Evolutionary conservation across 1,140 invertebrate species (phyloP), one percentile per base, ranked within the genome.

Genomic region (Dreissena polymorpha): DNA sequence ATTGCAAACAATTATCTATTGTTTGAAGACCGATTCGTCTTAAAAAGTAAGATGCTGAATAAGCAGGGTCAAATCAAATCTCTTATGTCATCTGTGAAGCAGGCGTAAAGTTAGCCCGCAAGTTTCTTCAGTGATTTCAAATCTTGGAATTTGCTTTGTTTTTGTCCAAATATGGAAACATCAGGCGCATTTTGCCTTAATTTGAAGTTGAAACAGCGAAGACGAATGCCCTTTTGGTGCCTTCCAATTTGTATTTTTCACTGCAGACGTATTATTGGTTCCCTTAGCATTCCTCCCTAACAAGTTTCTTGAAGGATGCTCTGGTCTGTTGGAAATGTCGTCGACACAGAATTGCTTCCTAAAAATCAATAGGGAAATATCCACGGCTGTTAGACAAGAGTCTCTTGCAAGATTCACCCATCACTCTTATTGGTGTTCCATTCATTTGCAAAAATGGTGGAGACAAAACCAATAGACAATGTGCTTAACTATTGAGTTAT

Each of bases 351-450:
- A 74, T 82, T 82, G 79, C 79, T 71, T 69, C 13, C 57, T 23
- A 51, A 81, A 81, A 74, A 82, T 82, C 79, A 82, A 82, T 82
- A 82, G 68, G 25, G 63, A 55, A 82, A 65, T 71, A 82, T 82
- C 72, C 68, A 81, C 53, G 71, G 69, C 69, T 69, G 76, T 68
- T 79, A 63, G 78, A 39, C 39, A 39, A 39, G 39, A 39, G 39
- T 39, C 39, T 70, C 69, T 74, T 74, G 74, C 73, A 73, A 74
- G 79, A 51, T 68, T 39, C 70, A 39, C 27, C 70, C 64, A 50
- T 82, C 79, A 63, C 79, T 67, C 55, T 23, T 82, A 82, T 74
- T 73, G 79, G 67, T 82, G 64, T 82, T 82, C 74, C 50, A 25
- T 64, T 82, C 79, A 74, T 82, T 69, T 82, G 70, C 68, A 64